Base-by-base conservation (phyloP, 2,113 vertebrate genomes). In the Collichthys lucidus region DNA sequence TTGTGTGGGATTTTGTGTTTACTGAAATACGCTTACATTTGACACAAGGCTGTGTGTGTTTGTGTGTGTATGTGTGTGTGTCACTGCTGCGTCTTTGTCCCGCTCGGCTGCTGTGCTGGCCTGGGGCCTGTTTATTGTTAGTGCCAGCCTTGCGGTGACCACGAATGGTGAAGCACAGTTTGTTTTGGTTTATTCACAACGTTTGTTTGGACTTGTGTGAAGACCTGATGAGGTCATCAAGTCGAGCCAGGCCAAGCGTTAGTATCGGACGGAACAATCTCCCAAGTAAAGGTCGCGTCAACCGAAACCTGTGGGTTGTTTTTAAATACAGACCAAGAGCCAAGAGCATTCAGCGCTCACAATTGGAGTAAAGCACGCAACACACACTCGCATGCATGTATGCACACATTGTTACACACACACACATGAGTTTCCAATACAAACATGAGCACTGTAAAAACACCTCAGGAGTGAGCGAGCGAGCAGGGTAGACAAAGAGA, bases 51-150 rank as follows among this genome's bases (percentile, higher is more conserved):
- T 61, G 35, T 40, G 35, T 40, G 35, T 35, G 29, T 57, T 17
- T 29, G 65, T 67, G 52, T 79, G 56, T 68, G 49, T 68, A 35
- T 76, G 63, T 5, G 50, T 59, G 70, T 42, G 1, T 78, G 65
- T 68, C 62, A 20, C 53, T 60, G 74, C 3, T 42, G 1, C 61
- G 77, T 52, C 83, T 89, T 80, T 77, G 81, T 87, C 78, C 65
- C 22, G 71, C 55, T 46, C 1, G 42, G 62, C 76, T 68, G 76
- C 83, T 59, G 35, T 9, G 40, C 76, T 5, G 49, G 69, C 85
- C 86, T 50, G 12, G 2, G 81, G 82, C 77, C 81, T 92, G 88
- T 94, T 91, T 92, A 79, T 84, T 92, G 84, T 86, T 91, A 70
- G 74, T 83, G 74, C 55, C 77, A 66, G 88, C 52, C 85, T 83